Conservation (phyloP, 2,113 vertebrate species). For the Mobula hypostoma region DNA sequence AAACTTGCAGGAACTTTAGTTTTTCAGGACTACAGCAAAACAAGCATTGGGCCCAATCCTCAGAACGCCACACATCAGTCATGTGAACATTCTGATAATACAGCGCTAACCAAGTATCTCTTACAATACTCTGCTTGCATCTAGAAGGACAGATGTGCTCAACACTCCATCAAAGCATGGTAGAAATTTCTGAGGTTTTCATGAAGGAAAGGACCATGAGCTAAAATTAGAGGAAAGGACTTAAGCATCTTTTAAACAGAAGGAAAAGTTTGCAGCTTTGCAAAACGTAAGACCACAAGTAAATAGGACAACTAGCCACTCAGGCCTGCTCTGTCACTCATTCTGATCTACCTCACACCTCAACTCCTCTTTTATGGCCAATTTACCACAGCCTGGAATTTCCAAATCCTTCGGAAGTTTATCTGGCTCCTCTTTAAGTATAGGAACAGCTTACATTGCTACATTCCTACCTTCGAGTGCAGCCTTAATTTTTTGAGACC, state of each 20-base stretch:
- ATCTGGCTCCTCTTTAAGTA: neutral
- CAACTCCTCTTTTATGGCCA: too few species aligned
- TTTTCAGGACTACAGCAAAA: neutral
- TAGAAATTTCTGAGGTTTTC: neutral
- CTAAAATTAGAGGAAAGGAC: neutral
- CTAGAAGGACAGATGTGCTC: neutral
- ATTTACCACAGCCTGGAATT: too few species aligned
- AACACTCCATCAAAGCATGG: neutral
- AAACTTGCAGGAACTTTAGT: neutral
- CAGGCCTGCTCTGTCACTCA: too few species aligned
- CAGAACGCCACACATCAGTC: neutral
- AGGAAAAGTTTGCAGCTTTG: too few species aligned
- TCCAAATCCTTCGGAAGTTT: too few species aligned
- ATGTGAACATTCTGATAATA: neutral
- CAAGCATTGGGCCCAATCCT: neutral
- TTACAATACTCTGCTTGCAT: neutral
- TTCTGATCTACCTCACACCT: too few species aligned
- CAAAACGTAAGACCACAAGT: too few species aligned
- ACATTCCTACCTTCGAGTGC: neutral
- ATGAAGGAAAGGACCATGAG: neutral
- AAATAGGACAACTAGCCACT: too few species aligned
- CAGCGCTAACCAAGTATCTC: neutral
- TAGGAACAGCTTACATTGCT: neutral
- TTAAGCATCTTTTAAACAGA: too few species aligned
- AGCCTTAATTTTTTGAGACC: neutral